These are phyloP conservation scores for Metallyticus violacea DNA, from an alignment of 2,888 invertebrate genomes.

Conservation along the genomic window DNA sequence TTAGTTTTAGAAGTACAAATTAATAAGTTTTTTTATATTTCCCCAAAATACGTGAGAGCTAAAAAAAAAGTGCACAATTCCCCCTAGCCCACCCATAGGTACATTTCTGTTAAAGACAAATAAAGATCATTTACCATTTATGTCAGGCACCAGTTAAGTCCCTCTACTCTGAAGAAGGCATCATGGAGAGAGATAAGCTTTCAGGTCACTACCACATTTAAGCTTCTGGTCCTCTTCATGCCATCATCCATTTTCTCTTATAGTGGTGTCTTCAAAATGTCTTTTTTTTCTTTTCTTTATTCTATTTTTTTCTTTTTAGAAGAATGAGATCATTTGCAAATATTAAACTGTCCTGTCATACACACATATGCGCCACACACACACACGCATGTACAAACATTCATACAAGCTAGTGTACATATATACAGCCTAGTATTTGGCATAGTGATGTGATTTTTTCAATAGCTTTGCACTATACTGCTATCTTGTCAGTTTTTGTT, in stretches of 20 bases:
- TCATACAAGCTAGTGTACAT: background rate
- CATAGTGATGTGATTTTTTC: background rate
- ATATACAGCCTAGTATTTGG: constrained; percentile 11
- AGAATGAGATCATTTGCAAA: constrained; percentile 5
- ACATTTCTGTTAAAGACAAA: too few species aligned
- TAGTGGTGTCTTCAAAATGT: background rate
- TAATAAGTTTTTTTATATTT: too few species aligned
- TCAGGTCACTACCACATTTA: background rate
- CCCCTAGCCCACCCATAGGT: too few species aligned
- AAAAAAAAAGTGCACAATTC: too few species aligned
- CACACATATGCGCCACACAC: background rate
- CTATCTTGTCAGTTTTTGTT: too few species aligned
- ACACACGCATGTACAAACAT: background rate
- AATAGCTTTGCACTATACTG: background rate
- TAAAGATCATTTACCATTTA: background rate
- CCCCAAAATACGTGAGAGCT: too few species aligned
- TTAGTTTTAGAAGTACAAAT: too few species aligned
- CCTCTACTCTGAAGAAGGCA: background rate
- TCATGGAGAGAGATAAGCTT: background rate
- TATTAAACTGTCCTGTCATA: background rate
- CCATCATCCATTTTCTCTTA: background rate
- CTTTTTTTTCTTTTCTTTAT: background rate
- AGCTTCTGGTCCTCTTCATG: background rate
- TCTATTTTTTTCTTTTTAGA: background rate
- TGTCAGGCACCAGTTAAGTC: background rate